Evolutionary conservation across 2,113 vertebrate genomes (phyloP), one percentile per base, ranked within the genome.

Genomic region (Sceloporus undulatus): DNA sequence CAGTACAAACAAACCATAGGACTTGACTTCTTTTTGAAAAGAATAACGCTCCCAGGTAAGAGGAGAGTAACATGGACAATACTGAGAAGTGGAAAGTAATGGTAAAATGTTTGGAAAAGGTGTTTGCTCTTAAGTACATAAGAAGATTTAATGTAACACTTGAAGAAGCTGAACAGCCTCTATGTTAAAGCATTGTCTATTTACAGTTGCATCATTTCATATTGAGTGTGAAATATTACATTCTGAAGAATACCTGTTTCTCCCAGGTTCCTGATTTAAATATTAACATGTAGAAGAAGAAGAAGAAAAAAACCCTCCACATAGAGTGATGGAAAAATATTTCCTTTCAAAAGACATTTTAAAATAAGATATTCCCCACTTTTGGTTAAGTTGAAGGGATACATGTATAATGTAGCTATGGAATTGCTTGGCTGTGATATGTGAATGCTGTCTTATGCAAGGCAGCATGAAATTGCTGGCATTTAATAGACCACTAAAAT

Each of bases 21-120:
- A 95, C 96, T 99, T 97, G 99, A 99, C 97, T 99, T 99, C 98
- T 99, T 99, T 97, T 98, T 99, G 97, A 99, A 98, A 97, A 98
- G 99, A 96, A 98, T 99, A 96, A 97, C 97, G 70, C 94, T 99
- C 96, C 98, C 99, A 98, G 99, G 99, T 99, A 98, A 98, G 97
- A 95, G 86, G 97, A 96, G 86, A 94, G 89, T 92, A 83, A 93
- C 91, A 91, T 52, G 14, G 75, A 23, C 82, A 56, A 80, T 18
- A 42, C 59, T 86, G 89, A 90, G 54, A 81, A 87, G 40, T 16
- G 4, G 84, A 82, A 14, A 40, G 59, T 65, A 84, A 66, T 81
- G 80, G 16, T 34, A 90, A 86, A 70, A 56, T 91, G 40, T 0
- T 91, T 82, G 78, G 91, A 85, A 79, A 75, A 68, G 71, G 79